A percentile compares a stretch with the other conserved stretches of the same genome.
phyloP scores from a whole-genome alignment of 2,113 vertebrate species.

The Rutilus rutilus region DNA sequence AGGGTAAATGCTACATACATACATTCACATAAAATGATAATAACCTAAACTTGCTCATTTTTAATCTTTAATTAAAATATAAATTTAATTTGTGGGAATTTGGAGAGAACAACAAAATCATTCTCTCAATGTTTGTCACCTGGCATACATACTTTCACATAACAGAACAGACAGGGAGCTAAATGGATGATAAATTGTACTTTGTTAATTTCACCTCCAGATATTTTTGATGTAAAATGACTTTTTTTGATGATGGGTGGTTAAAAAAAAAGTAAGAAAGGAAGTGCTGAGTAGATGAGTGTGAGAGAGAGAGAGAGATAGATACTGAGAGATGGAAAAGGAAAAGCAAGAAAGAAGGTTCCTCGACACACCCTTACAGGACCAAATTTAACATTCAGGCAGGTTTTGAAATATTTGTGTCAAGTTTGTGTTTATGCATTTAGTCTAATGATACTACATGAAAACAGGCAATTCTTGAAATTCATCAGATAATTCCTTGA shows the following conservation, averaged over 20 bases:
- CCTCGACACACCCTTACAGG: not conserved
- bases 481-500: not conserved
- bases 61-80: not conserved
- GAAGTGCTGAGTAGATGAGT: not conserved
- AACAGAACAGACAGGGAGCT: not conserved
- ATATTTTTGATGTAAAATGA: conserved; percentile 16
- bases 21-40: not conserved
- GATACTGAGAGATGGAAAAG: not conserved
- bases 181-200: not conserved
- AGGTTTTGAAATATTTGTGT: conserved; percentile 1
- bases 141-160: not conserved
- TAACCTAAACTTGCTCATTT: not conserved
- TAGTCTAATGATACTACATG: not conserved
- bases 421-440: not conserved
- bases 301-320: no score
- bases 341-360: not conserved
- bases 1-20: not conserved
- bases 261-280: not conserved
- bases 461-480: conserved; percentile 7
- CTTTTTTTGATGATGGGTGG: not conserved
- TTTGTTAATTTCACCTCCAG: not conserved
- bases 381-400: not conserved
- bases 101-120: not conserved
- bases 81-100: not conserved
- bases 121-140: not conserved